These are phyloP conservation scores for Eristalis intricaria DNA, from an alignment of 2,888 invertebrate genomes.

Conservation along the genomic window DNA sequence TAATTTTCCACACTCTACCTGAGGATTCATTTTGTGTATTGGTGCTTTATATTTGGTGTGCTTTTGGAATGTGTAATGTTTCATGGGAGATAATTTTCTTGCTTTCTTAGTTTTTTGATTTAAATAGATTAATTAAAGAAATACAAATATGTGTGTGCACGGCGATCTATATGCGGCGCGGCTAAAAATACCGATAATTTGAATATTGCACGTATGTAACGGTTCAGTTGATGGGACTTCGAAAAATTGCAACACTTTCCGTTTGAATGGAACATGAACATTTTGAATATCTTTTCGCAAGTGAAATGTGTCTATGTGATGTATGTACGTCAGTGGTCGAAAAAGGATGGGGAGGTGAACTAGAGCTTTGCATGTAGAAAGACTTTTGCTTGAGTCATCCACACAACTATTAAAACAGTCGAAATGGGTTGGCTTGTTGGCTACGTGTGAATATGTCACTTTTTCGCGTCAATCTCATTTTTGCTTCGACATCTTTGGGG, in stretches of 20 bases:
- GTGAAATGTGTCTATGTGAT: background rate
- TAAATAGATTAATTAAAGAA: constrained; percentile 66
- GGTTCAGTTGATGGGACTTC: constrained; percentile 31
- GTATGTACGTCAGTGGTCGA: background rate
- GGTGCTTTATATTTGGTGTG: constrained; percentile 63
- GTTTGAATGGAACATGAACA: background rate
- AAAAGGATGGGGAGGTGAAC: background rate
- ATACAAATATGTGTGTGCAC: constrained; percentile 23
- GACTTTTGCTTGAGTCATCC: no score
- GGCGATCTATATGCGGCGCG: constrained; percentile 5
- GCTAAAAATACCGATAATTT: constrained; percentile 50
- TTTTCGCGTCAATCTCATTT: no score
- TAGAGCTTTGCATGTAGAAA: no score
- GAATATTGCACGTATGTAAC: constrained; percentile 21
- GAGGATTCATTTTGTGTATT: constrained; percentile 74
- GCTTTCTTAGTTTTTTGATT: constrained; percentile 7
- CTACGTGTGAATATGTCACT: no score
- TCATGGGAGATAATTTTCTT: constrained; percentile 75
- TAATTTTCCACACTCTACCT: constrained; percentile 78
- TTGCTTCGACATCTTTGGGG: background rate
- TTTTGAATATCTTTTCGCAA: background rate
- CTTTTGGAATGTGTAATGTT: constrained; percentile 80
- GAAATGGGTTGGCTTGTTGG: no score
- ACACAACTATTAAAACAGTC: no score
- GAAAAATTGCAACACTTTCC: constrained; percentile 42